Evolutionary conservation across 2,888 invertebrate genomes (phyloP).

Genomic region (Suillia variegata): DNA sequence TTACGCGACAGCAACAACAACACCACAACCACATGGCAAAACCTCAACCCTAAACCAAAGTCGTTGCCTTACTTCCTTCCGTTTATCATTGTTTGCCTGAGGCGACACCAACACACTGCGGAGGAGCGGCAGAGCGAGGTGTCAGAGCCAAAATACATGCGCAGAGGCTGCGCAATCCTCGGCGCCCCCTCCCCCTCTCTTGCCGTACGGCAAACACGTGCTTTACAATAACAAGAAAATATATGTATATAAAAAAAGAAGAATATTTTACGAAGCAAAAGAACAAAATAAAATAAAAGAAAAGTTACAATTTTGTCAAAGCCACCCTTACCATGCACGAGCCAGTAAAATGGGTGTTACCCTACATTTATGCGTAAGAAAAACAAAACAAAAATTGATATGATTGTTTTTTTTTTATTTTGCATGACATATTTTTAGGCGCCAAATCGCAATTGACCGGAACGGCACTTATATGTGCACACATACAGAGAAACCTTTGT

Average conservation of each 20-base stretch:
- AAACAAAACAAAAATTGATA: conserved; percentile 2
- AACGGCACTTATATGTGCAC: too few species aligned
- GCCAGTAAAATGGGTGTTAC: conserved; percentile 14
- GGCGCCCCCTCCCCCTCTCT: too few species aligned
- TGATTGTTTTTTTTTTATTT: conserved; percentile 10
- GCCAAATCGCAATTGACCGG: not conserved
- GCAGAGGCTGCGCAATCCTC: conserved; percentile 28
- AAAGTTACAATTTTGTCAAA: not conserved
- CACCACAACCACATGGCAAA: too few species aligned
- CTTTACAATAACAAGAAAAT: conserved; percentile 21
- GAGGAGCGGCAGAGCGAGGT: too few species aligned
- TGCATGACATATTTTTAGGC: conserved; percentile 25
- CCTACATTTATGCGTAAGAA: conserved; percentile 4
- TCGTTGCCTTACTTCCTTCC: too few species aligned
- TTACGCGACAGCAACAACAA: too few species aligned
- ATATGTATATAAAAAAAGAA: conserved; percentile 7
- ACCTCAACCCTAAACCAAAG: too few species aligned
- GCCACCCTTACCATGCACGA: conserved; percentile 16
- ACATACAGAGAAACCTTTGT: too few species aligned
- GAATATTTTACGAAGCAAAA: not conserved
- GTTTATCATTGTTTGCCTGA: too few species aligned
- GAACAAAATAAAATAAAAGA: not conserved
- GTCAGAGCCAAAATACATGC: conserved; percentile 35
- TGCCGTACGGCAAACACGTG: not conserved
- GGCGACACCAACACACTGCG: too few species aligned